A percentile compares a stretch with the other conserved stretches of the same genome.
Conservation (phyloP, 2,797 vertebrate species). For the Pseudopleuronectes americanus region DNA sequence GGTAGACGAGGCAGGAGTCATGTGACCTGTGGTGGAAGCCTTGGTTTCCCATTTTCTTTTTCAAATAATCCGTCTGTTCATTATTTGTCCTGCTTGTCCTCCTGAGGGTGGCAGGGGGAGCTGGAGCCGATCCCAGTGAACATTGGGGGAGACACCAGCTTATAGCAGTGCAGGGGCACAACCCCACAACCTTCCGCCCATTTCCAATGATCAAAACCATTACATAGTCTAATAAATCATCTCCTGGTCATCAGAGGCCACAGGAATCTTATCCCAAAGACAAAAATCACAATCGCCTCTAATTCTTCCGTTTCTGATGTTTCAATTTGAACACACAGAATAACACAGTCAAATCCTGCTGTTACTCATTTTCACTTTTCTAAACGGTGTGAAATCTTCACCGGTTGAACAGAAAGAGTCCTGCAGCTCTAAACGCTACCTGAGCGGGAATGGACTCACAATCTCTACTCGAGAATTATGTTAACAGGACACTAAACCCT, state of each 20-base stretch:
- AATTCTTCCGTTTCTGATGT: background rate
- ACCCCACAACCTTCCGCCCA: too few species aligned
- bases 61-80: too few species aligned
- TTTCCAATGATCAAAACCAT: background rate
- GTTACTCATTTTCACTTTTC: conserved; percentile 3
- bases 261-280: background rate
- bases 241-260: background rate
- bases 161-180: too few species aligned
- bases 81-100: too few species aligned
- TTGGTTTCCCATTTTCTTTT: background rate
- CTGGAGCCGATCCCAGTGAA: too few species aligned
- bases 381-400: conserved; percentile 5
- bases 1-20: background rate
- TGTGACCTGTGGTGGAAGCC: conserved; percentile 21
- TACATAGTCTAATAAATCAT: background rate
- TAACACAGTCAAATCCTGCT: background rate
- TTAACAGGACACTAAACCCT: conserved; percentile 22
- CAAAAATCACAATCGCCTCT: background rate
- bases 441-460: background rate
- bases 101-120: too few species aligned
- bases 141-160: too few species aligned
- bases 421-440: background rate
- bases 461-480: background rate
- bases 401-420: background rate
- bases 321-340: conserved; percentile 4